Evolutionary conservation across 2,113 vertebrate genomes (phyloP).

Genomic region (Euleptes europaea): DNA sequence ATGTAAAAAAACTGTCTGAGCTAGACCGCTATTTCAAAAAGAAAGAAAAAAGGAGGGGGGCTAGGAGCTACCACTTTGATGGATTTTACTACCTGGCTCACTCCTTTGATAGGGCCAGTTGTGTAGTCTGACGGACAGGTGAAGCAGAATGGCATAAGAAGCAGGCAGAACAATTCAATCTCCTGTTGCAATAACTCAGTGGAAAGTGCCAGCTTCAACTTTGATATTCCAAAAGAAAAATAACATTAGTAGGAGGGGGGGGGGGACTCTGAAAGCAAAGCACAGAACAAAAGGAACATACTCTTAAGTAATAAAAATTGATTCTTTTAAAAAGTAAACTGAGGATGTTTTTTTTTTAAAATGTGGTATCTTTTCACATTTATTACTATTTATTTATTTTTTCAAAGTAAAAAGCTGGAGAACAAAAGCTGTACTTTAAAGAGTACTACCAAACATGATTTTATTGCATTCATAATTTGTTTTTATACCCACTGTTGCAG

Average conservation of each 20-base stretch:
- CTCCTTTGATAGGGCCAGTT: slow-evolving; percentile 15
- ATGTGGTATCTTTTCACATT: neutral
- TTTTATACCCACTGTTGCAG: neutral
- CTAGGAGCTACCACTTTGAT: accelerated
- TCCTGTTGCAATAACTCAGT: neutral
- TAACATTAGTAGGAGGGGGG: neutral
- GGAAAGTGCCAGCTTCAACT: slow-evolving; percentile 12
- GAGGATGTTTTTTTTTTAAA: too few relatives aligned
- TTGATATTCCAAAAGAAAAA: slow-evolving; percentile 21
- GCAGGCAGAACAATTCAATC: slow-evolving; percentile 23
- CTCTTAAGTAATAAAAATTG: neutral
- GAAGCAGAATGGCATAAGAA: neutral
- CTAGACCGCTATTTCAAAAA: neutral
- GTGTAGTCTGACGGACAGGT: slow-evolving; percentile 4
- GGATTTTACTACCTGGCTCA: neutral
- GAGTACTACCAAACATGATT: neutral
- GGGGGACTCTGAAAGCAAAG: neutral
- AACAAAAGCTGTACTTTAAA: neutral
- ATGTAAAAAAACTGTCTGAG: neutral
- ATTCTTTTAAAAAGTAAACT: neutral
- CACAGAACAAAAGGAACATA: neutral
- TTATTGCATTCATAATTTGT: neutral
- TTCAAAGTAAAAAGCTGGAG: neutral
- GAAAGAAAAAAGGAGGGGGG: neutral
- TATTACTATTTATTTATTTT: neutral